Evolutionary conservation across 2,888 invertebrate species (phyloP), one percentile per base, ranked within the genome.

Genomic region (Chouioia cunea): DNA sequence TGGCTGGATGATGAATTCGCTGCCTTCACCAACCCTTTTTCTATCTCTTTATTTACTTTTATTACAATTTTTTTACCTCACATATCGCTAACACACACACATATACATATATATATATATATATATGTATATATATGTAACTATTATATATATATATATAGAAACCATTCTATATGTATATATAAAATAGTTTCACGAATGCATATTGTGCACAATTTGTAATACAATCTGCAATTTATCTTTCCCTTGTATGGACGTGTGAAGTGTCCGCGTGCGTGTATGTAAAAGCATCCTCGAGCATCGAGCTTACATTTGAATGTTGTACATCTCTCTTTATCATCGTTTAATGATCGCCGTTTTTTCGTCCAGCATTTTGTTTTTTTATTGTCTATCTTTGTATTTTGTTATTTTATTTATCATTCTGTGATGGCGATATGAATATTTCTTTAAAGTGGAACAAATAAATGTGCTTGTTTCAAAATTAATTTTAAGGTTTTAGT

Each of bases 11-110:
- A 36, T 36, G n/a, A n/a, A n/a, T n/a, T n/a, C n/a, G n/a, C n/a
- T n/a, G n/a, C n/a, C n/a, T n/a, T n/a, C n/a, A n/a, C n/a, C n/a
- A n/a, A n/a, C n/a, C 66, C 60, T 65, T 58, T 73, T 71, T 71
- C 76, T 75, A 77, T 77, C 79, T 78, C 73, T 77, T 78, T 79
- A 77, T 78, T 77, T 77, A n/a, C 71, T 74, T 76, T 73, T 4
- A 23, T 56, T 22, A 63, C 44, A n/a, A n/a, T n/a, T n/a, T n/a
- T n/a, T n/a, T n/a, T n/a, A n/a, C n/a, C n/a, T n/a, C n/a, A n/a
- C n/a, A n/a, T n/a, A n/a, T n/a, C n/a, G n/a, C n/a, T n/a, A n/a
- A n/a, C n/a, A n/a, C n/a, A n/a, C n/a, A n/a, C n/a, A n/a, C n/a
- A n/a, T n/a, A n/a, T n/a, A n/a, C n/a, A n/a, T n/a, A n/a, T n/a